A percentile compares a stretch with the other conserved stretches of the same genome.
phyloP scores from a whole-genome alignment of 2,113 vertebrate species.

The Tychaedon coryphoeus region DNA sequence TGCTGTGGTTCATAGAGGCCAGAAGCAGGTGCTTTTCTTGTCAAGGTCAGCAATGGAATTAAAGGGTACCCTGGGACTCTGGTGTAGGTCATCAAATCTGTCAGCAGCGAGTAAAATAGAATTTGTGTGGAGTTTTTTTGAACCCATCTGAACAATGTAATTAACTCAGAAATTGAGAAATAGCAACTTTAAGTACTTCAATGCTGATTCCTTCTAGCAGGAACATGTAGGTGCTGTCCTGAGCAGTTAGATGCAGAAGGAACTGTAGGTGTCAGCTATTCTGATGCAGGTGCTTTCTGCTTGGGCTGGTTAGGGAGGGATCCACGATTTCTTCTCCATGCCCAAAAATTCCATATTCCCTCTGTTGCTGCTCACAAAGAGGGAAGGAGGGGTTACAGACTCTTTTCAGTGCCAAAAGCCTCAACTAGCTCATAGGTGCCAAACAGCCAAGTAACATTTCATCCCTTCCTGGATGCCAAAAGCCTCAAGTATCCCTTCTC shows the following conservation, averaged over 20 bases:
- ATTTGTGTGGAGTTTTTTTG: not conserved
- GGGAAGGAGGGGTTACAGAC: conserved; percentile 60
- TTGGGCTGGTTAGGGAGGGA: not conserved
- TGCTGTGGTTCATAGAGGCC: not conserved
- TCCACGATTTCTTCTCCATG: not conserved
- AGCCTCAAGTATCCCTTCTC: conserved; percentile 55
- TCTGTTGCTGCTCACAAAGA: conserved; percentile 27
- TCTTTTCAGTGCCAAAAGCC: conserved; percentile 45
- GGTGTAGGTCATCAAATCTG: not conserved
- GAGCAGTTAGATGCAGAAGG: not conserved
- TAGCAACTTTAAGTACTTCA: not conserved
- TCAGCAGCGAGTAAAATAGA: not conserved
- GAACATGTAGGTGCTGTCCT: not conserved
- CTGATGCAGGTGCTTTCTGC: not conserved
- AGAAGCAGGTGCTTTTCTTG: not conserved
- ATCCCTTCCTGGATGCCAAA: conserved; percentile 57
- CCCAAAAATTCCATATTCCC: conserved; percentile 37
- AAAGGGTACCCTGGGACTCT: not conserved
- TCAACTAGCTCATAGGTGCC: conserved; percentile 55
- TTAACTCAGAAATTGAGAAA: not conserved
- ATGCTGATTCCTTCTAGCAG: not conserved
- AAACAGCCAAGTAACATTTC: conserved; percentile 65
- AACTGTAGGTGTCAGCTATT: not conserved
- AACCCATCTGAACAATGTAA: not conserved
- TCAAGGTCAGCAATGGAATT: not conserved